These are phyloP conservation scores for Paelopatides confundens DNA, from an alignment of 53 echinoderm and acorn worm genomes.

Conservation along the genomic window DNA sequence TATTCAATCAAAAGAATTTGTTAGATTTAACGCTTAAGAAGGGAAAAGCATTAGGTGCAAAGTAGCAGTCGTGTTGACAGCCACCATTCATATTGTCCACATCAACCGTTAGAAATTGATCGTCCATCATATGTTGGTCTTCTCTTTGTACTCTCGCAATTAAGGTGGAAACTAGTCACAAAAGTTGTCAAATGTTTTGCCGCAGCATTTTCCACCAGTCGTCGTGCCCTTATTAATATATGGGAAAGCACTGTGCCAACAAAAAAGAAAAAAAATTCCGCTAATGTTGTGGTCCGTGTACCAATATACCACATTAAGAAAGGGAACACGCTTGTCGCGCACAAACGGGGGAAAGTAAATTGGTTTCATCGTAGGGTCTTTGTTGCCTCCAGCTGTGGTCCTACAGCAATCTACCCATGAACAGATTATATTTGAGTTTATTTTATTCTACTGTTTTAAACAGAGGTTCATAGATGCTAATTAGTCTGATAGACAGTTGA, in stretches of 20 bases:
- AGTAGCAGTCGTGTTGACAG: too few relatives aligned
- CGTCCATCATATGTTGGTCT: too few relatives aligned
- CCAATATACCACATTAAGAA: not conserved
- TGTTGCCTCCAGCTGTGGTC: constrained; percentile 29
- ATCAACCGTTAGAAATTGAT: too few relatives aligned
- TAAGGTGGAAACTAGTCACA: not conserved
- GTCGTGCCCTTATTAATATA: not conserved
- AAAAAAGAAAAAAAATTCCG: too few relatives aligned
- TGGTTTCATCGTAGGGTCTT: not conserved
- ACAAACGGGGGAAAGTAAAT: not conserved
- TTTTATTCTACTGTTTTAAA: not conserved
- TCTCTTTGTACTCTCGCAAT: too few relatives aligned
- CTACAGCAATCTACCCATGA: constrained; percentile 3
- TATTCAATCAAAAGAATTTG: too few relatives aligned
- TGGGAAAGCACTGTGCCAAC: not conserved
- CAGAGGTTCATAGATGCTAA: not conserved
- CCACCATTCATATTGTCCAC: too few relatives aligned
- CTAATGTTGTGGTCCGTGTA: not conserved
- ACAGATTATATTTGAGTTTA: not conserved
- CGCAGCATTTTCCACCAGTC: not conserved
- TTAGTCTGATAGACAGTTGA: not conserved
- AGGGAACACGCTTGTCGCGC: not conserved
- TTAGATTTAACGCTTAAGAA: too few relatives aligned
- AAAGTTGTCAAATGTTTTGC: not conserved
- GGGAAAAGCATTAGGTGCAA: too few relatives aligned